Base-by-base conservation (phyloP, 2,797 vertebrate genomes). In the Dermochelys coriacea region DNA sequence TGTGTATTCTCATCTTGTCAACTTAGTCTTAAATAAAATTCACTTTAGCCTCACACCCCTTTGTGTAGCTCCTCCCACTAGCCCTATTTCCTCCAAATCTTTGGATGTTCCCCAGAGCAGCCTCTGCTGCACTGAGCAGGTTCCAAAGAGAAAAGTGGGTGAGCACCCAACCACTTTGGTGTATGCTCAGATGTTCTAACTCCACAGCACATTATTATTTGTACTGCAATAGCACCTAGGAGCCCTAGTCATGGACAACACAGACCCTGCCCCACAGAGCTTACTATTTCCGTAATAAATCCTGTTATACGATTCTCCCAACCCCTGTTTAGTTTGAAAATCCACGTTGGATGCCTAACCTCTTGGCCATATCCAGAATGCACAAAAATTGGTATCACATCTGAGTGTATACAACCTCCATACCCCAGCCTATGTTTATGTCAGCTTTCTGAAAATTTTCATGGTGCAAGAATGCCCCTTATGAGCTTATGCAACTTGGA, bases 381-480 rank as follows among this genome's bases (percentile, higher is more conserved):
- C 12, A 85, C 64, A 92, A 84, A 78, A 31, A 34, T 52, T 71
- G 50, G 19, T 59, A 47, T 85, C 18, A 45, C 84, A 49, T 52
- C 57, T 6, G n/a, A 19, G 1, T 23, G 12, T 31, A 68, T 59
- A 85, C 25, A 78, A 7, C 64, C 47, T 5, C 94, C 34, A 50
- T 14, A n/a, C n/a, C 41, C 1, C 27, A 59, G 34, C 78, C 19
- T 27, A 80, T 0, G 0, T 21, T 64, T 71, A 4, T 64, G 16
- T 29, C 5, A 5, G 79, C 82, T 88, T 92, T 59, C 25, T 86
- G 77, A 91, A 92, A 77, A 51, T 5, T 12, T 57, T 87, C 16
- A 45, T 2, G 41, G 0, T 61, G n/a, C 4, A 71, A 71, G 3
- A 9, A 84, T 86, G 31, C 12, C 8, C 6, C 29, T 85, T 78